Base-by-base conservation (phyloP, 2,113 vertebrate species). In the Vombatus ursinus region DNA sequence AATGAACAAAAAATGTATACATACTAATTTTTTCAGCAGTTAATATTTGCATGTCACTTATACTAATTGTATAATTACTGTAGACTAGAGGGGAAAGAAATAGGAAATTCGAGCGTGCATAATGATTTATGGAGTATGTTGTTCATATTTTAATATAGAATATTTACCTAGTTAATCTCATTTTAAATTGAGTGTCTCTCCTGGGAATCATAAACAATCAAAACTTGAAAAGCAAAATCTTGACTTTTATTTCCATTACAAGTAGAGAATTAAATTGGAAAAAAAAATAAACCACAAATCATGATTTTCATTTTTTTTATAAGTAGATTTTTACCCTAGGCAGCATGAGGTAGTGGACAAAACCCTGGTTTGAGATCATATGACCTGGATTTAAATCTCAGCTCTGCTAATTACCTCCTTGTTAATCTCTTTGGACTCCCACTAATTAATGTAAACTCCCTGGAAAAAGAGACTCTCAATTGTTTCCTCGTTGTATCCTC, bases 141-240 rank as follows among this genome's bases (percentile, higher is more conserved):
- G 28, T 89, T 92, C 94, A 68, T 94, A 44, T 89, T 96, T 92
- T 91, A 92, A 77, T 10, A 31, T 93, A 1, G 77, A 26, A 77
- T 49, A 93, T 89, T 95, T 37, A 93, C 44, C 89, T 26, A 50
- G 50, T 91, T 94, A 48, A 93, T 92, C 11, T 95, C 47, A 97
- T 95, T 97, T 94, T 49, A 94, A 92, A 95, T 52, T 91, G 53
- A 93, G 22, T 95, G 19, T 94, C 11, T 52, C 52, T 16, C 96
- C n/a, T 93, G n/a, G 91, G 48, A 50, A 93, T 51, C n/a, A 84
- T 93, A 93, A 94, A 94, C 61, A 94, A 94, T 96, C 49, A 93
- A 48, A 92, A 94, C 53, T 95, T 89, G 92, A 44, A 92, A 50
- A 89, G 24, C 26, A 96, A 44, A 91, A 0, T 91, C 96, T 84